Evolutionary conservation across 2,113 vertebrate species (phyloP), one percentile per base, ranked within the genome.

Genomic region (Solea senegalensis): DNA sequence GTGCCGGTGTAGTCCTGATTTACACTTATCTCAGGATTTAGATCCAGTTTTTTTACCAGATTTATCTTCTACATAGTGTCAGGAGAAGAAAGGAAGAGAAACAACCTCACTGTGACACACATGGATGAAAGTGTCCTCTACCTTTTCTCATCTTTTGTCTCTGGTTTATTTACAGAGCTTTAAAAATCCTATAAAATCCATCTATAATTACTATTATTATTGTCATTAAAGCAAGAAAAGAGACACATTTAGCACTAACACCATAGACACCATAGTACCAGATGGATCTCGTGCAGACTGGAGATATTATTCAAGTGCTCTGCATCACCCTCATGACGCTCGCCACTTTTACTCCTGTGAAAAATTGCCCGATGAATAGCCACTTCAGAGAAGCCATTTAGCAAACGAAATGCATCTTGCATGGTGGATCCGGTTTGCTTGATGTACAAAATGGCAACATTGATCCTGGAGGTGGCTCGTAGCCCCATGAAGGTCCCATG

Each of bases 391-490:
- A 50, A 50, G 72, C 72, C 72, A 56, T 64, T 84, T 63, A 86
- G 89, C 89, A 87, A 87, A 89, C 44, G 11, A 91, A 91, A 93
- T 91, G 84, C 88, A 91, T 92, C 87, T 89, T 91, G 83, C 91
- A 90, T 88, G 90, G 88, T 89, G 69, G 79, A 85, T 91, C 89
- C 82, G 86, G 27, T 21, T 67, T 85, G 83, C 86, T 76, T 72
- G 81, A 91, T 86, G 83, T 75, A 88, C 86, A 91, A 91, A 92
- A 91, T 91, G 87, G 80, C 76, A 74, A 89, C 91, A 91, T 91
- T 92, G 92, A 93, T 90, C 77, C 51, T 34, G 15, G 90, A 90
- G 86, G 90, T 91, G 84, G 81, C 83, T 72, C 51, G 67, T 46
- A 39, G 82, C 68, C 89, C 72, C 87, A 86, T 89, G 89, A 80